Evolutionary conservation across 2,113 vertebrate species (phyloP).

Genomic region (Perca schrenkii): DNA sequence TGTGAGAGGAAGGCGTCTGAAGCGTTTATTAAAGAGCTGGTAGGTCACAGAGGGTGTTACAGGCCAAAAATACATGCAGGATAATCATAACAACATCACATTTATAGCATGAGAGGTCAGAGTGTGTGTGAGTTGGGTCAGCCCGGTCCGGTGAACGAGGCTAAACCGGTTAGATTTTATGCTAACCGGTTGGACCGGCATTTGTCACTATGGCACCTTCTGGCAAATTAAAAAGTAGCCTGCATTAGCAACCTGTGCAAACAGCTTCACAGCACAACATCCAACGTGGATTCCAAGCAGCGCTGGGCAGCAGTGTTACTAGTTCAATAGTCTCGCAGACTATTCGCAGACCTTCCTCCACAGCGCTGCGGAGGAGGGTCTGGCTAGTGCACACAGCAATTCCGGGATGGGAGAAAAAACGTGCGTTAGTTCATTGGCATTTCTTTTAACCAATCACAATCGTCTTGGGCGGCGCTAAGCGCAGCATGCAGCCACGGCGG

Average conservation of each 20-base stretch:
- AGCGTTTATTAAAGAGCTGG: slow-evolving; percentile 14
- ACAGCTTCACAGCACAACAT: too few relatives aligned
- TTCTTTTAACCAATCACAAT: too few relatives aligned
- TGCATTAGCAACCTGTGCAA: neutral
- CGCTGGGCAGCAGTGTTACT: too few relatives aligned
- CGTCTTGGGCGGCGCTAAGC: too few relatives aligned
- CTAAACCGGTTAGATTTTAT: neutral
- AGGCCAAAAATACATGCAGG: neutral
- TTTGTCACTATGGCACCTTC: neutral
- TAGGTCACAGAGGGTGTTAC: slow-evolving; percentile 19
- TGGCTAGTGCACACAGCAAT: too few relatives aligned
- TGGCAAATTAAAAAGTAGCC: neutral
- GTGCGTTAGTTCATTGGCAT: too few relatives aligned
- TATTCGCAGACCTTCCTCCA: too few relatives aligned
- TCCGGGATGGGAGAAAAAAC: too few relatives aligned
- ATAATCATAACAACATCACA: slow-evolving; percentile 5
- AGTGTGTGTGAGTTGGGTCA: neutral
- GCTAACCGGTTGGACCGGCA: neutral
- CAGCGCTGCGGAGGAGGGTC: too few relatives aligned
- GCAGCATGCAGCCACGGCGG: too few relatives aligned
- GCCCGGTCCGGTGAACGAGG: neutral
- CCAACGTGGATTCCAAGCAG: neutral
- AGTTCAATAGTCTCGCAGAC: too few relatives aligned
- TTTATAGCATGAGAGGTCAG: slow-evolving; percentile 10
- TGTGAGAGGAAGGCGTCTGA: slow-evolving; percentile 1